Evolutionary conservation across 2,888 invertebrate genomes (phyloP).

Genomic region (Drosophila histrio): DNA sequence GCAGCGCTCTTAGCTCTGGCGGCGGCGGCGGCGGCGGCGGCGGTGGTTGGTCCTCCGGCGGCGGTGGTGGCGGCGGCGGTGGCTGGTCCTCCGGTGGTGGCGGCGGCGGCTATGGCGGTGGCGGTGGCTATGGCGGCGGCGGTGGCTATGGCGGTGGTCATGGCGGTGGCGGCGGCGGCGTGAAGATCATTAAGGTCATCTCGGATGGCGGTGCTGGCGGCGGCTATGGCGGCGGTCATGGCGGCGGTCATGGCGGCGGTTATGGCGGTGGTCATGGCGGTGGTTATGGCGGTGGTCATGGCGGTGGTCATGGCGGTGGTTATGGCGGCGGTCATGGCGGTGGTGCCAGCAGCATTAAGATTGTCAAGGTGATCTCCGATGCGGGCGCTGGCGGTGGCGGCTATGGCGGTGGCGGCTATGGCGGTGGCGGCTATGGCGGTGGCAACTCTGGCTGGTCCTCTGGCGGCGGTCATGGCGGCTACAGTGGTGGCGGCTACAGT

Average conservation of each 20-base stretch:
- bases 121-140: conserved; percentile 33
- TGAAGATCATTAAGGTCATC: conserved; percentile 37
- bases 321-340: conserved; percentile 41
- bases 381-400: conserved; percentile 40
- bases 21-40: conserved; percentile 52
- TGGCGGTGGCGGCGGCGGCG: conserved; percentile 30
- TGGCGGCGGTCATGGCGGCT: conserved; percentile 33
- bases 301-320: conserved; percentile 30
- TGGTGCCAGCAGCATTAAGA: conserved; percentile 33
- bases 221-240: conserved; percentile 34
- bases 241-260: conserved; percentile 28
- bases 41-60: conserved; percentile 45
- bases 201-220: conserved; percentile 45
- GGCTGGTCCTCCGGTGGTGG: conserved; percentile 29
- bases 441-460: conserved; percentile 20
- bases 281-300: conserved; percentile 28
- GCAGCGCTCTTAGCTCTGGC: conserved; percentile 56
- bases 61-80: conserved; percentile 45
- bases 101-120: conserved; percentile 30
- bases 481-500: conserved; percentile 32
- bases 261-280: conserved; percentile 29
- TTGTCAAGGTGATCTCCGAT: conserved; percentile 41
- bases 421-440: conserved; percentile 28
- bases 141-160: conserved; percentile 23
- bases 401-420: conserved; percentile 38